phyloP scores from a whole-genome alignment of 1,140 invertebrate genomes.

The Potamilus streckersoni region DNA sequence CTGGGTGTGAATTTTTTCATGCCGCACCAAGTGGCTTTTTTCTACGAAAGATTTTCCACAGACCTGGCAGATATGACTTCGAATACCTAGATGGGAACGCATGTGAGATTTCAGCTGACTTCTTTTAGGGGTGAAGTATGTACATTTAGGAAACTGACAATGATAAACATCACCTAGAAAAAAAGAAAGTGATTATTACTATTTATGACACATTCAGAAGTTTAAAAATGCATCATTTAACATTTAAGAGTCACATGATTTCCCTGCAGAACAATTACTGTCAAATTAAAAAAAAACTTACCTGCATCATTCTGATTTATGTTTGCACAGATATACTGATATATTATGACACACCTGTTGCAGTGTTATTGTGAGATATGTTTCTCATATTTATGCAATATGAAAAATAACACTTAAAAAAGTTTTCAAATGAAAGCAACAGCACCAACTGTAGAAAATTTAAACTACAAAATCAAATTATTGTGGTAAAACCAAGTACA shows the following conservation, averaged over 20 bases:
- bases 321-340: too few species aligned
- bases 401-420: too few species aligned
- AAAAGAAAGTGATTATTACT: constrained; percentile 13
- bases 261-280: too few species aligned
- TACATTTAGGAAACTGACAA: constrained; percentile 75
- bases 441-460: too few species aligned
- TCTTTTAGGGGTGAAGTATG: constrained; percentile 77
- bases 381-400: too few species aligned
- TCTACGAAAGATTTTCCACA: constrained; percentile 78
- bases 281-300: background rate
- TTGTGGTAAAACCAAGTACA: too few species aligned
- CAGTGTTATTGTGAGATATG: too few species aligned
- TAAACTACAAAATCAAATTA: too few species aligned
- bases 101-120: constrained; percentile 77
- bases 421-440: too few species aligned
- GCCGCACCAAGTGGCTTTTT: constrained; percentile 76
- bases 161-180: constrained; percentile 72
- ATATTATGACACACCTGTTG: too few species aligned
- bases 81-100: constrained; percentile 74
- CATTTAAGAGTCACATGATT: too few species aligned
- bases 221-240: background rate
- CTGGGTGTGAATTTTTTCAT: constrained; percentile 76
- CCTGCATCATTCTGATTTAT: background rate
- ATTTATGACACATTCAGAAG: background rate
- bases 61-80: constrained; percentile 74